Percentiles rank a stretch among this genome's conserved stretches.
phyloP scores from a whole-genome alignment of 2,113 vertebrate species.

The Montifringilla adamsi region DNA sequence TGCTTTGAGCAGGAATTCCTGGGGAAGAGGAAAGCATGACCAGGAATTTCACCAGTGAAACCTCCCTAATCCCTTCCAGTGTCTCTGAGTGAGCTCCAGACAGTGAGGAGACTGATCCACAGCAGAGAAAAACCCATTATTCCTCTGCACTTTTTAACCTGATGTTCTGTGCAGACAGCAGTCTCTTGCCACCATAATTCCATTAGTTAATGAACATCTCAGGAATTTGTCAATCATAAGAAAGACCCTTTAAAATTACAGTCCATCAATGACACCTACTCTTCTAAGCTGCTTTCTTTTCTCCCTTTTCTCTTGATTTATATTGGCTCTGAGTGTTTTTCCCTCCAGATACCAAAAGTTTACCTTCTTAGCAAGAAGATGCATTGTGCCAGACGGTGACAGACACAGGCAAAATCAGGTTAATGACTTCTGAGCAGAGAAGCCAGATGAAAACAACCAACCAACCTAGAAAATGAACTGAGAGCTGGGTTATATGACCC shows the following conservation, averaged over 20 bases:
- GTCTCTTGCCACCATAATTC: conserved; percentile 44
- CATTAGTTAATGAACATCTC: conserved; percentile 72
- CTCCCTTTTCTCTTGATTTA: conserved; percentile 36
- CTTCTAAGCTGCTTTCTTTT: conserved; percentile 35
- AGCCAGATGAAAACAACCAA: neutral
- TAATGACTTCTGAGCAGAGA: neutral
- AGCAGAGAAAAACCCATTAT: conserved; percentile 5
- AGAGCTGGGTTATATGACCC: neutral
- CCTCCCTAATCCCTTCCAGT: neutral
- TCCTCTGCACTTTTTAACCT: conserved; percentile 60
- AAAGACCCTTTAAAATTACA: conserved; percentile 61
- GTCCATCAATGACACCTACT: conserved; percentile 56
- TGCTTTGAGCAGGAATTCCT: neutral
- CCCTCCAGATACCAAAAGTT: neutral
- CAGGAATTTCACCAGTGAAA: conserved; percentile 25
- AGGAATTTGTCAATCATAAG: conserved; percentile 59
- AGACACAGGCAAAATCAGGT: neutral
- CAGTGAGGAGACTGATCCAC: neutral
- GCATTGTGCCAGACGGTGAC: neutral
- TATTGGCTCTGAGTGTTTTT: conserved; percentile 10
- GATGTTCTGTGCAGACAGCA: conserved; percentile 11
- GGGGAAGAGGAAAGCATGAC: neutral
- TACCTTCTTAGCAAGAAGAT: conserved; percentile 35
- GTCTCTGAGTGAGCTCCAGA: neutral
- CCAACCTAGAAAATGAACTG: neutral